Evolutionary conservation across 2,797 vertebrate species (phyloP), one percentile per base, ranked within the genome.

Genomic region (Ambastaia sidthimunki): DNA sequence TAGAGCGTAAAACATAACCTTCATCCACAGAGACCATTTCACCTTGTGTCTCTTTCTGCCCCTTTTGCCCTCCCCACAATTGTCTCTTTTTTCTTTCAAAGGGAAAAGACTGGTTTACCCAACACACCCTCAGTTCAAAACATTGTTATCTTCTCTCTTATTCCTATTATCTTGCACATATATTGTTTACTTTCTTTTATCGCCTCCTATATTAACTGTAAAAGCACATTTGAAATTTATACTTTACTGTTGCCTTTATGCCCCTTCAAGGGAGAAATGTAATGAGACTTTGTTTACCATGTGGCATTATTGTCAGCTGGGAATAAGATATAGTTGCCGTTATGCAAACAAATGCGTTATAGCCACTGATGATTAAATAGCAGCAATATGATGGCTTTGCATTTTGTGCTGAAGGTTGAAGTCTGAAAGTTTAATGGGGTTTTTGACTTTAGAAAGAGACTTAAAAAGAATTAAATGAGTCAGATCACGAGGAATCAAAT

Each of bases 221-320:
- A 71, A 65, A 37, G 74, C 65, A 80, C 62, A 74, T 85, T 80
- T 78, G 67, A 70, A 69, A 78, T 81, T 50, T 65, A 69, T 69
- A 75, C 47, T 75, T 67, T 63, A 48, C 52, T 37, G 73, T 73
- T 74, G 71, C 47, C 60, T 50, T 67, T 75, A 19, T 75, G 74
- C 18, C 41, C 31, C 59, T 75, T 76, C 62, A 55, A 50, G 37
- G 66, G 66, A 75, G 68, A 50, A 68, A 59, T 57, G 68, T 84
- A 84, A 84, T 82, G 78, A 83, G 78, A 48, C 83, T 78, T 44
- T 68, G 71, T 81, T 83, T 78, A 67, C 55, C 16, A 48, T 69
- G 71, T 70, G 70, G 44, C 63, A 68, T 79, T 71, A 28, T 48
- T 80, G 74, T 82, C 80, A 80, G 60, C 37, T 55, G 59, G 73